Conservation (phyloP, 2,113 vertebrate species). For the Heterotilapia buettikoferi region DNA sequence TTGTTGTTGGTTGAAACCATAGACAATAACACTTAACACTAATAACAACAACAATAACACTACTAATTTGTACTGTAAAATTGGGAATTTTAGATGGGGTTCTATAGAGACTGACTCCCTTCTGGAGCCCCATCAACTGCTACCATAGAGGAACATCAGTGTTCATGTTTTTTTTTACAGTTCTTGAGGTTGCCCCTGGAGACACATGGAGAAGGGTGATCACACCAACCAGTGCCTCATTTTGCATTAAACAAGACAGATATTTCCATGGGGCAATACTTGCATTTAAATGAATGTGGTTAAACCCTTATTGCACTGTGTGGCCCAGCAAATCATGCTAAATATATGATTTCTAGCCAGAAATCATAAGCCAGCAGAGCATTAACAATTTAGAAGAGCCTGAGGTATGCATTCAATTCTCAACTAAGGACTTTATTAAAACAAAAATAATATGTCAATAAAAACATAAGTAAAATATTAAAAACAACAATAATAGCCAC, state of each 20-base stretch:
- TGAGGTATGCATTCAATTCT: neutral
- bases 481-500: neutral
- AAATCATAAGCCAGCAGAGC: neutral
- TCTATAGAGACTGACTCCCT: accelerated
- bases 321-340: neutral
- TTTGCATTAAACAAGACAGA: neutral
- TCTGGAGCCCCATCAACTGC: neutral
- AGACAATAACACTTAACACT: neutral
- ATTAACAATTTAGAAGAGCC: neutral
- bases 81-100: neutral
- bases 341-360: neutral
- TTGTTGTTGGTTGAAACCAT: neutral
- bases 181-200: neutral
- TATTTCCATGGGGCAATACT: neutral
- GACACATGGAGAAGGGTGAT: neutral
- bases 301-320: neutral
- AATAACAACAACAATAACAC: neutral
- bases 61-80: neutral
- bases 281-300: neutral
- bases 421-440: neutral
- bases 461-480: neutral
- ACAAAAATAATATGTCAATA: neutral
- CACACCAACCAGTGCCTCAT: neutral
- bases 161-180: accelerated
- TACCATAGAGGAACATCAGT: neutral